Evolutionary conservation across 2,888 invertebrate genomes (phyloP).

Genomic region (Platycnemis pennipes): DNA sequence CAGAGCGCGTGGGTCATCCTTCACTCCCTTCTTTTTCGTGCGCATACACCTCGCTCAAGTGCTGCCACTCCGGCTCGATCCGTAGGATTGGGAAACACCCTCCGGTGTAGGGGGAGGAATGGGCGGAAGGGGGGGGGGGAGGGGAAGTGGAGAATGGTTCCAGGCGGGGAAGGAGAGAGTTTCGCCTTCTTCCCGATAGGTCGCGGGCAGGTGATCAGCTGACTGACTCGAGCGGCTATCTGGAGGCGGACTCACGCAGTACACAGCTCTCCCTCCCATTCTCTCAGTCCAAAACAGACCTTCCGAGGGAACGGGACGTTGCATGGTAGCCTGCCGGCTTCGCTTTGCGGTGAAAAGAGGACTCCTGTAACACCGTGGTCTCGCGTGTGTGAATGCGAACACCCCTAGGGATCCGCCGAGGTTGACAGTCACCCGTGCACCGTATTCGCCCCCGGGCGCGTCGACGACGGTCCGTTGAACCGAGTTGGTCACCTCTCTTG

Average conservation of each 20-base stretch:
- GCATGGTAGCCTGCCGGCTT: not conserved
- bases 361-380: too few relatives aligned
- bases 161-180: not conserved
- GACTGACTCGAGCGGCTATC: not conserved
- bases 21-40: not conserved
- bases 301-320: not conserved
- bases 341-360: too few relatives aligned
- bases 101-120: not conserved
- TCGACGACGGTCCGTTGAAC: not conserved
- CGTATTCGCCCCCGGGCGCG: not conserved
- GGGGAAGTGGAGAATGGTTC: not conserved
- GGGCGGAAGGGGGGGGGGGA: not conserved
- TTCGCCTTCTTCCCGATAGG: constrained; percentile 40
- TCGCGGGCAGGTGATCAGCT: constrained; percentile 62
- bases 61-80: not conserved
- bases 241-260: not conserved
- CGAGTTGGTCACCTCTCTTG: not conserved
- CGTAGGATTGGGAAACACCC: not conserved
- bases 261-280: not conserved
- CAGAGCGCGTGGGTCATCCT: too few relatives aligned
- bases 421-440: too few relatives aligned
- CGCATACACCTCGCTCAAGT: not conserved
- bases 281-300: constrained; percentile 10
- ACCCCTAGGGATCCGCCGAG: too few relatives aligned
- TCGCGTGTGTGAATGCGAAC: too few relatives aligned